Evolutionary conservation across 2,888 invertebrate species (phyloP).

Genomic region (Tetragonisca angustula): DNA sequence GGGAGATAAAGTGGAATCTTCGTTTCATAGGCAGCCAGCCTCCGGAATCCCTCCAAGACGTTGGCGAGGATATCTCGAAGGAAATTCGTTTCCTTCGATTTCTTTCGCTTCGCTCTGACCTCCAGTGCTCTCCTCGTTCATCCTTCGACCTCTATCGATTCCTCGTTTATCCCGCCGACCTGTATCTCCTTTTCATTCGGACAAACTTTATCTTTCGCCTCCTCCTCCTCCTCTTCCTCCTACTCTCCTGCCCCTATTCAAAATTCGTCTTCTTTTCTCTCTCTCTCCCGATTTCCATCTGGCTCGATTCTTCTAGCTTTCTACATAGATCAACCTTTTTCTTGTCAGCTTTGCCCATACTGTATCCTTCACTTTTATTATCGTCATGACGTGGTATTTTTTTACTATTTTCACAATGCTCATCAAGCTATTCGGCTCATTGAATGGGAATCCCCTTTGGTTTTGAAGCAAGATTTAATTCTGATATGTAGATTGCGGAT

Average conservation of each 20-base stretch:
- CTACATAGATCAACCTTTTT: conserved; percentile 16
- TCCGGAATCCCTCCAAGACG: conserved; percentile 39
- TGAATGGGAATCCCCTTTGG: too few relatives aligned
- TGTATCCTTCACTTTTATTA: not conserved
- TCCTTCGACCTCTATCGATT: conserved; percentile 44
- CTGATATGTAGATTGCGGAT: too few relatives aligned
- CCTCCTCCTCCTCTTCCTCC: not conserved
- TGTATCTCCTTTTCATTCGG: conserved; percentile 20
- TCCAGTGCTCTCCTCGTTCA: conserved; percentile 12
- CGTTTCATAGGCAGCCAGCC: conserved; percentile 50
- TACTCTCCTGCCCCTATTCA: not conserved
- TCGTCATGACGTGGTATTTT: not conserved
- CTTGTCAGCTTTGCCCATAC: not conserved
- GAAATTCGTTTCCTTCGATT: conserved; percentile 46
- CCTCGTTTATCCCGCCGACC: conserved; percentile 34
- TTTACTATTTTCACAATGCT: not conserved
- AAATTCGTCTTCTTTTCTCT: not conserved
- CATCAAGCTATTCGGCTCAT: too few relatives aligned
- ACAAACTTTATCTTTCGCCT: conserved; percentile 30
- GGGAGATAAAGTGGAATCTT: conserved; percentile 60
- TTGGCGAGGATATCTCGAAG: conserved; percentile 33
- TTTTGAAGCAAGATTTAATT: too few relatives aligned
- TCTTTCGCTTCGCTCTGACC: conserved; percentile 6
- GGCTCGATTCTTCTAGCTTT: conserved; percentile 17
- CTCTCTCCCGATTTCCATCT: conserved; percentile 26